Evolutionary conservation across 2,113 vertebrate species (phyloP), one percentile per base, ranked within the genome.

Genomic region (Leucosticte australis): DNA sequence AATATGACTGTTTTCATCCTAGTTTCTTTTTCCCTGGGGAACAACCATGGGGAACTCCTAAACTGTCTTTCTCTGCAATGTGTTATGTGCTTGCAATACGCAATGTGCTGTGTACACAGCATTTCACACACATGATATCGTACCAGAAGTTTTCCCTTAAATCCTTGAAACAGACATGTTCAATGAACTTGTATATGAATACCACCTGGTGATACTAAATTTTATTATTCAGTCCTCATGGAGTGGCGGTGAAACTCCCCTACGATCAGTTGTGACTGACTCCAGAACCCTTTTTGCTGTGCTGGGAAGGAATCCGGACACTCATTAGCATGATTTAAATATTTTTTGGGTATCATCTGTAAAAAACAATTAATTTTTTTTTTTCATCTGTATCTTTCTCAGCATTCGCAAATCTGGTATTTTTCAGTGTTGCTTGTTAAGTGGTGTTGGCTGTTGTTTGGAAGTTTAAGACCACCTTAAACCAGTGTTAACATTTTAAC

Each of bases 91-190:
- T 93, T 62, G 69, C 41, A 91, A 42, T 47, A 77, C 30, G 31
- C 64, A 75, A 30, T 23, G 56, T 83, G 49, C 77, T 71, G 19
- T 46, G 39, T 89, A 59, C 52, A 35, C 33, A 83, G 88, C 37
- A 15, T 73, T 85, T 90, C 17, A 30, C 47, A 77, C 27, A 50
- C 83, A 84, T 92, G 27, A 37, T 65, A 35, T 47, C 42, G 53
- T 71, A 77, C 63, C 82, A 88, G 92, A 87, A 93, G 33, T 64
- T 96, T 94, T 67, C 35, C 93, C 18, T 92, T 71, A 71, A 93
- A 90, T 93, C 35, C 55, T 83, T 62, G 70, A 90, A 92, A 69
- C 52, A 73, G 59, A 50, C 11, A 1, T 65, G 57, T 59, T 95
- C 68, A 55, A 78, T 81, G 70, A 89, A 15, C 35, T 87, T 70